Percentiles rank a stretch among this genome's conserved stretches.
phyloP scores from a whole-genome alignment of 2,113 vertebrate species.

The Tonatia bakeri region DNA sequence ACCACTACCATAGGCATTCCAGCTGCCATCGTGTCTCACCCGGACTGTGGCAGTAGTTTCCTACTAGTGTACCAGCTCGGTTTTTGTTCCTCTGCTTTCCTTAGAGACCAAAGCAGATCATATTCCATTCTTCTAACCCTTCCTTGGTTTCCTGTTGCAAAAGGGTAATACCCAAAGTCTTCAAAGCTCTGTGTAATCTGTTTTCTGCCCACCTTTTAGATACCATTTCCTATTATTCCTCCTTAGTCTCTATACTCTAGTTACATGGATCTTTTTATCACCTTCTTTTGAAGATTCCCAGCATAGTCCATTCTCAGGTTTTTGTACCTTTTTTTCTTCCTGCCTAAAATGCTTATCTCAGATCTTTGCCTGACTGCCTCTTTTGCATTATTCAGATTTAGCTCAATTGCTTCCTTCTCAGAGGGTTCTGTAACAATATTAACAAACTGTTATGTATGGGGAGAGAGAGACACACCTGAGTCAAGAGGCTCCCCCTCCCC shows the following conservation, averaged over 20 bases:
- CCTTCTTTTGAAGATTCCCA: not conserved
- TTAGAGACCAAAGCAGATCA: not conserved
- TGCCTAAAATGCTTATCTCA: not conserved
- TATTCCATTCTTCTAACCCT: not conserved
- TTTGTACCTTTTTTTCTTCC: not conserved
- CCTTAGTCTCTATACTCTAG: not conserved
- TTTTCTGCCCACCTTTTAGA: not conserved
- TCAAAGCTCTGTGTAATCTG: not conserved
- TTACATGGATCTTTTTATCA: not conserved
- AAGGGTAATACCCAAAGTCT: not conserved
- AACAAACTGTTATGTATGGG: not conserved
- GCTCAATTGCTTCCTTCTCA: not conserved
- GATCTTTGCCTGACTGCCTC: not conserved
- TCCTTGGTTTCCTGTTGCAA: not conserved
- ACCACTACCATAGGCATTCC: not conserved
- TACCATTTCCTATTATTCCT: not conserved
- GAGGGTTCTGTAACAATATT: not conserved
- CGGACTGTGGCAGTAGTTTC: not conserved
- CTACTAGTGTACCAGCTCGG: not conserved
- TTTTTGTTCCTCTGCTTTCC: not conserved
- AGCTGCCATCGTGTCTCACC: not conserved
- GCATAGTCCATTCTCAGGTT: not conserved
- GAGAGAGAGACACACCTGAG: no score
- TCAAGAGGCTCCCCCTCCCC: no score
- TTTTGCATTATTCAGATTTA: constrained; percentile 6